A percentile compares a stretch with the other conserved stretches of the same genome.
Evolutionary conservation across 1,140 invertebrate species (phyloP).

Genomic region (Orussus abietinus): DNA sequence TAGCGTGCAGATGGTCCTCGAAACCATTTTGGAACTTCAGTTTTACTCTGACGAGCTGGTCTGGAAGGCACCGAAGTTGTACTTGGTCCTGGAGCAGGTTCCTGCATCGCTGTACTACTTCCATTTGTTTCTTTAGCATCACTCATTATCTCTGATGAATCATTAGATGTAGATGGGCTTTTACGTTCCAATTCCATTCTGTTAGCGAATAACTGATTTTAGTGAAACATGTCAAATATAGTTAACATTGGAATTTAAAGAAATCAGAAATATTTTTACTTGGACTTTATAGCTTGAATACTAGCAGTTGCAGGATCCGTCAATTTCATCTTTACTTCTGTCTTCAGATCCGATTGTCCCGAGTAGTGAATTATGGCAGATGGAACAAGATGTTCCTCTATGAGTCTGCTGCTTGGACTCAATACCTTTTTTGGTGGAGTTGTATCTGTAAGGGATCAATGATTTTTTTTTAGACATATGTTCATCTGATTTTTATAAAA

Average conservation of each 20-base stretch:
- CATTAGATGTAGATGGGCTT: too few relatives aligned
- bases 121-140: too few relatives aligned
- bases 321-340: conserved; percentile 48
- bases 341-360: conserved; percentile 44
- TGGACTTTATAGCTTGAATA: conserved; percentile 46
- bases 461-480: conserved; percentile 10
- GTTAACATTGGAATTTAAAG: not conserved
- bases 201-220: too few relatives aligned
- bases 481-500: conserved; percentile 15
- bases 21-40: too few relatives aligned
- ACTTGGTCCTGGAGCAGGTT: too few relatives aligned
- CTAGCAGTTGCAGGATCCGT: conserved; percentile 47
- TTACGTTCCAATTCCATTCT: too few relatives aligned
- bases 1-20: too few relatives aligned
- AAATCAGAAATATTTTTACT: conserved; percentile 32
- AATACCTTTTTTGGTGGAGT: conserved; percentile 71
- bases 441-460: conserved; percentile 57
- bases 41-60: too few relatives aligned
- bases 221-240: too few relatives aligned
- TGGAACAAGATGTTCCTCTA: conserved; percentile 70
- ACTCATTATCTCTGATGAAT: too few relatives aligned
- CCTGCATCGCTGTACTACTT: too few relatives aligned
- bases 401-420: conserved; percentile 54
- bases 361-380: conserved; percentile 71
- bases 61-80: too few relatives aligned